Conservation (phyloP, 1,140 invertebrate species). For the Plodia interpunctella region DNA sequence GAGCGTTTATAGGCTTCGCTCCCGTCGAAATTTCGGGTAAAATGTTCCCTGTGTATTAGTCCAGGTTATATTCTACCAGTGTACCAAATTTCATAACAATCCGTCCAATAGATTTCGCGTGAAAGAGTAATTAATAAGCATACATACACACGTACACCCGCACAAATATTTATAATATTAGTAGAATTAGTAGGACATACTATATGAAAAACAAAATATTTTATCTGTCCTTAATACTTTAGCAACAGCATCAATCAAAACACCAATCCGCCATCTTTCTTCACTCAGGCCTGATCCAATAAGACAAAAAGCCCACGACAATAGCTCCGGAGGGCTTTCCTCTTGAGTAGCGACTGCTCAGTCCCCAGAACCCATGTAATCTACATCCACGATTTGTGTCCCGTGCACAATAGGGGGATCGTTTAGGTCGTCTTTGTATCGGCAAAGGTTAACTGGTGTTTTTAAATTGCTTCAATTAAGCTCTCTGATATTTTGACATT, state of each 20-base stretch:
- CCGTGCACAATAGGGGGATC: slow-evolving; percentile 22
- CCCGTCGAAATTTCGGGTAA: not conserved
- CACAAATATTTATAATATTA: no score
- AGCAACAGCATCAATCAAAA: not conserved
- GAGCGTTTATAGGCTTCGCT: no score
- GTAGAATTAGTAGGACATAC: no score
- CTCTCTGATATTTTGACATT: not conserved
- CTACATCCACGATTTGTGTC: slow-evolving; percentile 26
- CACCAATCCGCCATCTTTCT: slow-evolving; percentile 16
- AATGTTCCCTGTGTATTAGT: no score
- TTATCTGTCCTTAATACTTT: not conserved
- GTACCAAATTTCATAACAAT: no score
- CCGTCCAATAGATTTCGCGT: no score
- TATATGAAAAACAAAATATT: no score
- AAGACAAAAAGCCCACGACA: slow-evolving; percentile 26
- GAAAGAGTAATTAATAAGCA: no score
- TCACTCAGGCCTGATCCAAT: slow-evolving; percentile 22
- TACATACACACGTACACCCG: no score
- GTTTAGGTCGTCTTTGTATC: slow-evolving; percentile 17
- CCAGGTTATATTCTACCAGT: no score
- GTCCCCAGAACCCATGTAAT: slow-evolving; percentile 16
- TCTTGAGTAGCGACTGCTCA: slow-evolving; percentile 12
- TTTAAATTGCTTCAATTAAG: slow-evolving; percentile 9
- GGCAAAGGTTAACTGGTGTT: slow-evolving; percentile 10
- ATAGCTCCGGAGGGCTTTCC: slow-evolving; percentile 20